Conservation (phyloP, 2,888 invertebrate genomes). For the Phymatocera aterrima region DNA sequence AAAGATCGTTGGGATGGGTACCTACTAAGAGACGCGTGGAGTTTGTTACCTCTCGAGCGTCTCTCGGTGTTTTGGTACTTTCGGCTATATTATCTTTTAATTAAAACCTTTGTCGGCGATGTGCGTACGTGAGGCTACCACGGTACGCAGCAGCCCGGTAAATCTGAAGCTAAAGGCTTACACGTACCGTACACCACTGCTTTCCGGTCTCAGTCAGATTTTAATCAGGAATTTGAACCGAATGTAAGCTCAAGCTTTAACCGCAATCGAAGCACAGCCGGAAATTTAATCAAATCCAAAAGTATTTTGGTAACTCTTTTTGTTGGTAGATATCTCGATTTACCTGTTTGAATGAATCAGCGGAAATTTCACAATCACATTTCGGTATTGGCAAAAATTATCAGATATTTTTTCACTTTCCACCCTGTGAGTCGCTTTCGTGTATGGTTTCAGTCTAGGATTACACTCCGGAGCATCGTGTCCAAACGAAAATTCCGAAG, state of each 20-base stretch:
- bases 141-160: slow-evolving; percentile 15
- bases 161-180: slow-evolving; percentile 17
- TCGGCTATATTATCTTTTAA: slow-evolving; percentile 33
- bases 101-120: slow-evolving; percentile 28
- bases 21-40: neutral
- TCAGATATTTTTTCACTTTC: neutral
- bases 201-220: slow-evolving; percentile 14
- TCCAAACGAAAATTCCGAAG: neutral
- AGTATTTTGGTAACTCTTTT: neutral
- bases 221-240: slow-evolving; percentile 34
- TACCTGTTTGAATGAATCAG: too few species aligned
- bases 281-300: slow-evolving; percentile 35
- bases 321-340: neutral
- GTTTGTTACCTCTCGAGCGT: slow-evolving; percentile 14
- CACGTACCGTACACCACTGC: neutral
- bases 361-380: too few species aligned
- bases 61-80: slow-evolving; percentile 8
- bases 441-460: neutral
- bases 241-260: slow-evolving; percentile 10
- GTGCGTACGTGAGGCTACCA: neutral
- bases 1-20: slow-evolving; percentile 12
- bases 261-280: slow-evolving; percentile 15
- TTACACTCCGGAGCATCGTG: neutral
- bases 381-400: too few species aligned
- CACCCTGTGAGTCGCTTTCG: neutral